Base-by-base conservation (phyloP, 2,888 invertebrate species). In the Heliconius cydno region DNA sequence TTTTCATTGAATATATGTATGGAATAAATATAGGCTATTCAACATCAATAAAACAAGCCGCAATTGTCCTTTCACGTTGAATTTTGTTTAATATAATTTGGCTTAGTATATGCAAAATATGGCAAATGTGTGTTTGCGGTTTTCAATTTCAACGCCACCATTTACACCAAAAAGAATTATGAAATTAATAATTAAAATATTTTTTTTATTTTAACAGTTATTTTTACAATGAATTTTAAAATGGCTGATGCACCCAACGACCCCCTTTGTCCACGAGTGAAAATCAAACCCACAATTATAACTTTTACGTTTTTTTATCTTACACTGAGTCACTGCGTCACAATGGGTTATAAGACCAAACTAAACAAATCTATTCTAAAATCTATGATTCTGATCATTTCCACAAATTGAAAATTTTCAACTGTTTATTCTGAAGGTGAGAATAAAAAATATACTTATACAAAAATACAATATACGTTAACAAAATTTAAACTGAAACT, bases 401-500 rank as follows among this genome's bases (percentile, higher is more conserved):
- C 13, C 3, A 70, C 7, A 6, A 12, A 22, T 34, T 38, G n/a
- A 19, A 38, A 22, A 22, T 38, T 22, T 68, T 34, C 0, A 0
- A 68, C 12, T 6, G 6, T 30, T 68, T n/a, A 10, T 38, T 67
- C 12, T 68, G 10, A 22, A 38, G 38, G 19, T 22, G n/a, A 12
- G 19, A 10, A 68, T 15, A n/a, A 38, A 10, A 34, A 34, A 66
- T 22, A 68, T 34, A 65, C 28, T 30, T n/a, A 5, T 5, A n/a
- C 12, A 68, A 38, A 41, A 68, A 68, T 68, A 68, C 68, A 68
- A n/a, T 41, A 74, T 38, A 34, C 38, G 60, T 25, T n/a, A 46
- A 30, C 13, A 63, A 52, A 80, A 67, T 60, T 71, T 76, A 25
- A 72, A 72, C 65, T 68, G 52, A 75, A 78, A 80, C 57, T 66